Conservation (phyloP, 1,140 invertebrate genomes). For the Bicyclus anynana region DNA sequence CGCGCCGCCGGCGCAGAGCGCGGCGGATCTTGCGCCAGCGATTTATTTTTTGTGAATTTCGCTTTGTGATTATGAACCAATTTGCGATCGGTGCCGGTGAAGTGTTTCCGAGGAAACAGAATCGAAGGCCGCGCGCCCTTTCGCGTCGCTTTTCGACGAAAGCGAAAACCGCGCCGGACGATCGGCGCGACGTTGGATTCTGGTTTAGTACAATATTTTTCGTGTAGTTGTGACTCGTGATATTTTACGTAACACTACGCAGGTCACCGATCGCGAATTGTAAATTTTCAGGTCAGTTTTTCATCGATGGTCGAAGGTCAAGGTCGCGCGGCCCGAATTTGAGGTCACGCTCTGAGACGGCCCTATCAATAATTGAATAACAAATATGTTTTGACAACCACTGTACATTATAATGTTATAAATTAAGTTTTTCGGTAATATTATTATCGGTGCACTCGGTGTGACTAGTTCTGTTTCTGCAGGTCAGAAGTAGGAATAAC, state of each 20-base stretch:
- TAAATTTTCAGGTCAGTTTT: neutral
- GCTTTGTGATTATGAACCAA: slow-evolving; percentile 18
- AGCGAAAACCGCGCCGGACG: neutral
- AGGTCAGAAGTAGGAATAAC: no score
- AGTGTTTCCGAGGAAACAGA: slow-evolving; percentile 25
- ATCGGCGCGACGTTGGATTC: no score
- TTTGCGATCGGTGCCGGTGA: slow-evolving; percentile 25
- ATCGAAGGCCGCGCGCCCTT: slow-evolving; percentile 25
- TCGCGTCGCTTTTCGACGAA: slow-evolving; percentile 4
- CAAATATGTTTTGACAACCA: neutral
- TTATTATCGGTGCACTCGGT: no score
- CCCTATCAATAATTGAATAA: neutral
- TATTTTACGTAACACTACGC: neutral
- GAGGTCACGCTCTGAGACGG: neutral
- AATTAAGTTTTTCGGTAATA: no score
- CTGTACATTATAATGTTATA: neutral
- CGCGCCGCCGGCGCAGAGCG: slow-evolving; percentile 25
- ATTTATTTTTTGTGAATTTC: slow-evolving; percentile 21
- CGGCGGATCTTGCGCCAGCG: slow-evolving; percentile 24
- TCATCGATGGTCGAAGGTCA: slow-evolving; percentile 6
- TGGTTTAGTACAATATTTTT: no score
- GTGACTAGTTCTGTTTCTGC: no score
- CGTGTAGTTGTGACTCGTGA: no score
- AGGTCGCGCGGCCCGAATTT: neutral
- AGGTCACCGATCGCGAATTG: neutral